Conservation (phyloP, 2,797 vertebrate species). For the Nyctalus aviator region DNA sequence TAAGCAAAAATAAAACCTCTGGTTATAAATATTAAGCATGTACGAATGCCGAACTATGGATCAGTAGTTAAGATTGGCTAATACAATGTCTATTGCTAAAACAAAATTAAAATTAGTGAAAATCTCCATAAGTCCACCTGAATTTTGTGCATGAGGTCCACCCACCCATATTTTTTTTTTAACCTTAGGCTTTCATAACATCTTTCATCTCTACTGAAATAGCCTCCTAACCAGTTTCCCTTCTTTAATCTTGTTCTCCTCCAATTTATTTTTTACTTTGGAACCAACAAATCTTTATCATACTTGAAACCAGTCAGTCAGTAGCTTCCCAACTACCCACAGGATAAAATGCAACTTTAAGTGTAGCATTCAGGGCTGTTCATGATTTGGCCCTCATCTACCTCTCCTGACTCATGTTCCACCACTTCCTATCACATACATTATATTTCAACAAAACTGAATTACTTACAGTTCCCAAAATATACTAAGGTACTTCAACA, state of each 20-base stretch:
- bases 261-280: constrained; percentile 52
- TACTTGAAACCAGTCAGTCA: constrained; percentile 27
- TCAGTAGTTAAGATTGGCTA: background rate
- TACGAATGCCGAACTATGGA: background rate
- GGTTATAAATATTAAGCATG: background rate
- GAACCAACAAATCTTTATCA: constrained; percentile 23
- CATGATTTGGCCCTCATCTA: background rate
- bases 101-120: constrained; percentile 38
- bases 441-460: constrained; percentile 51
- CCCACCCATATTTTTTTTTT: background rate
- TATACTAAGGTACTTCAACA: constrained; percentile 4
- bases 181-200: constrained; percentile 18
- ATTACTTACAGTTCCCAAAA: constrained; percentile 24
- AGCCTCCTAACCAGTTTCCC: background rate
- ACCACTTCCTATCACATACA: constrained; percentile 7
- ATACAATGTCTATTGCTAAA: background rate
- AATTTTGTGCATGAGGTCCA: background rate
- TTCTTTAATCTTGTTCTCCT: constrained; percentile 33
- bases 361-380: background rate
- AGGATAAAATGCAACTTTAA: constrained; percentile 7
- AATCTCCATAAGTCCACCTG: background rate
- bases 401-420: background rate
- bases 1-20: background rate
- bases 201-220: constrained; percentile 25
- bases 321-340: background rate